These are phyloP conservation scores for Lota lota DNA, from an alignment of 2,113 vertebrate species.

Conservation along the genomic window DNA sequence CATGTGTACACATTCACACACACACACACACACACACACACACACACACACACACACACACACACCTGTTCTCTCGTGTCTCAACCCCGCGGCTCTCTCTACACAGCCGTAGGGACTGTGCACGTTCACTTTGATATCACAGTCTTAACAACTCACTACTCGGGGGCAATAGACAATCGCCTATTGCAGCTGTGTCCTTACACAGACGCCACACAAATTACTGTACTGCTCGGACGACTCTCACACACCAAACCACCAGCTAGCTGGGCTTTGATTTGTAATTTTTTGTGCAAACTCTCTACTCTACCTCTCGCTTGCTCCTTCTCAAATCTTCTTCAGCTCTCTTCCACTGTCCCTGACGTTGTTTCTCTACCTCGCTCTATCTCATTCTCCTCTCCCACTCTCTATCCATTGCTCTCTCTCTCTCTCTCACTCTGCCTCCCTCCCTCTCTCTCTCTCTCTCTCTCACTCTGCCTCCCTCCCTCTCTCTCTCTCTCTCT, in stretches of 20 bases:
- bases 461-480: not conserved
- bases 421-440: too few relatives aligned
- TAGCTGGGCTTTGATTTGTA: too few relatives aligned
- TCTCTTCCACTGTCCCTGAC: too few relatives aligned
- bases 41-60: constrained; percentile 1
- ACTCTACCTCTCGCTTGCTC: too few relatives aligned
- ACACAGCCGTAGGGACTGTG: not conserved
- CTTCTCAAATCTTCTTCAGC: too few relatives aligned
- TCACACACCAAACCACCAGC: too few relatives aligned
- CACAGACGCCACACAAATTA: constrained; percentile 11
- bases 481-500: not conserved
- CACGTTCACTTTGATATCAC: constrained; percentile 22
- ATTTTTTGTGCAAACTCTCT: too few relatives aligned
- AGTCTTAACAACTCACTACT: constrained; percentile 22
- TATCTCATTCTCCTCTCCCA: too few relatives aligned
- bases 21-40: too few relatives aligned
- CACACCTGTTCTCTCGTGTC: constrained; percentile 12
- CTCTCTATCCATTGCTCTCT: too few relatives aligned
- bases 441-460: not conserved
- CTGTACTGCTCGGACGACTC: constrained; percentile 4
- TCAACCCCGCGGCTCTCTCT: not conserved
- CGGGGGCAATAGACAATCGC: constrained; percentile 21
- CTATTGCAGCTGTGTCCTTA: constrained; percentile 15
- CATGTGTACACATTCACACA: not conserved
- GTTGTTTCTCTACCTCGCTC: too few relatives aligned